These are phyloP conservation scores for Crenichthys baileyi DNA, from an alignment of 2,797 vertebrate genomes.

Conservation along the genomic window DNA sequence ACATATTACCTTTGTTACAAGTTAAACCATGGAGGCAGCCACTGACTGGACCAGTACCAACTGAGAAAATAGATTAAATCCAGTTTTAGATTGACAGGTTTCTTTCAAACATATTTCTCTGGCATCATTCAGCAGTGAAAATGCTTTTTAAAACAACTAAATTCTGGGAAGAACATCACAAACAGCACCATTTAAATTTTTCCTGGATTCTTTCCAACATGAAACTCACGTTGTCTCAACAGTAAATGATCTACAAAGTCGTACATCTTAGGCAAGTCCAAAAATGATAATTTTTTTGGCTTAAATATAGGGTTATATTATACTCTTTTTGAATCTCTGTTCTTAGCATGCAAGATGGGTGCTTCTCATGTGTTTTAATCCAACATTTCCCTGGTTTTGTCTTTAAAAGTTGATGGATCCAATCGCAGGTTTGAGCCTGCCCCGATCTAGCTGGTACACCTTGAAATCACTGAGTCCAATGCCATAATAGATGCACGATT, in stretches of 20 bases:
- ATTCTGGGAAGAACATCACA: conserved; percentile 74
- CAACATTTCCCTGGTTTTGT: conserved; percentile 65
- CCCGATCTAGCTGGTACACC: conserved; percentile 32
- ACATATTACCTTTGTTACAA: conserved; percentile 26
- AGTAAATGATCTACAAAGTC: conserved; percentile 73
- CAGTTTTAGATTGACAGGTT: conserved; percentile 40
- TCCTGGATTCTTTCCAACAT: conserved; percentile 75
- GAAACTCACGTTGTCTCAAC: conserved; percentile 61
- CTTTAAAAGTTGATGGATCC: conserved; percentile 66
- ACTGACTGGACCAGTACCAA: conserved; percentile 15
- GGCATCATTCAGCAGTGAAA: conserved; percentile 53
- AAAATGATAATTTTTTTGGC: conserved; percentile 60
- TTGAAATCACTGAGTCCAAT: conserved; percentile 47
- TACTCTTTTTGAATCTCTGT: conserved; percentile 55
- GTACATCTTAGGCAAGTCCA: conserved; percentile 66
- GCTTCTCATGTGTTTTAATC: conserved; percentile 55
- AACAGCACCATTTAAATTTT: conserved; percentile 74
- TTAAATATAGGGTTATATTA: conserved; percentile 70
- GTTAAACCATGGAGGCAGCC: conserved; percentile 7
- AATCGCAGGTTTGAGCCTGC: conserved; percentile 40
- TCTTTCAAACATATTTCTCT: conserved; percentile 54
- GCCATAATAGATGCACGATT: conserved; percentile 50
- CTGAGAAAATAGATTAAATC: conserved; percentile 39
- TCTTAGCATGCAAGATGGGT: conserved; percentile 70
- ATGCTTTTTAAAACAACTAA: conserved; percentile 49